phyloP scores from a whole-genome alignment of 1,140 invertebrate genomes.

The Euschistus heros region DNA sequence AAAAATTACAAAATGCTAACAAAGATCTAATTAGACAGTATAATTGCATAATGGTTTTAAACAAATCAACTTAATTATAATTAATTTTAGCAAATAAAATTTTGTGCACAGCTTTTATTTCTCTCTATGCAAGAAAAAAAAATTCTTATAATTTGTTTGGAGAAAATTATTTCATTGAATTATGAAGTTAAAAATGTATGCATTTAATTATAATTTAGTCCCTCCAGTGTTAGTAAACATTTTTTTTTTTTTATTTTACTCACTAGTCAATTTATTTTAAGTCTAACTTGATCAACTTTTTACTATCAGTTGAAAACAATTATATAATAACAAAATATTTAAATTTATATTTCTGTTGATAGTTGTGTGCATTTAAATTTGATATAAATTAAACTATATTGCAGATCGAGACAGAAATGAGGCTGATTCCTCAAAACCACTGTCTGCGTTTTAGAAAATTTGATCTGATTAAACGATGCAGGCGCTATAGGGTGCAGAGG shows the following conservation, averaged over 20 bases:
- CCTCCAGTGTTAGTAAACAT: not conserved
- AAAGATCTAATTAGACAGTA: too few species aligned
- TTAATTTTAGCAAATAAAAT: too few species aligned
- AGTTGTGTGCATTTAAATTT: not conserved
- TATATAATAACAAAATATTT: not conserved
- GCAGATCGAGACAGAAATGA: conserved; percentile 43
- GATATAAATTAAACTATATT: not conserved
- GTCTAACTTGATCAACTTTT: not conserved
- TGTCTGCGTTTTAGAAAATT: conserved; percentile 9
- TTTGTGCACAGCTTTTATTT: too few species aligned
- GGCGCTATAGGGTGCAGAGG: not conserved
- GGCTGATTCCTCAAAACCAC: conserved; percentile 46
- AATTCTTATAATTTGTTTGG: too few species aligned
- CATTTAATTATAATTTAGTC: not conserved
- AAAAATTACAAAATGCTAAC: too few species aligned
- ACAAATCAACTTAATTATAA: too few species aligned
- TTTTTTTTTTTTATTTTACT: not conserved
- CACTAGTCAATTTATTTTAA: not conserved
- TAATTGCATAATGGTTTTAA: too few species aligned
- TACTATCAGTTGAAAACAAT: not conserved
- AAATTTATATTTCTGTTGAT: not conserved
- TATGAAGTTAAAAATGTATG: too few species aligned
- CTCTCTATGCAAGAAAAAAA: too few species aligned
- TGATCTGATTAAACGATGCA: conserved; percentile 10
- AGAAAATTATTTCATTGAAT: too few species aligned